phyloP scores from a whole-genome alignment of 2,113 vertebrate species.

The Antechinus flavipes region DNA sequence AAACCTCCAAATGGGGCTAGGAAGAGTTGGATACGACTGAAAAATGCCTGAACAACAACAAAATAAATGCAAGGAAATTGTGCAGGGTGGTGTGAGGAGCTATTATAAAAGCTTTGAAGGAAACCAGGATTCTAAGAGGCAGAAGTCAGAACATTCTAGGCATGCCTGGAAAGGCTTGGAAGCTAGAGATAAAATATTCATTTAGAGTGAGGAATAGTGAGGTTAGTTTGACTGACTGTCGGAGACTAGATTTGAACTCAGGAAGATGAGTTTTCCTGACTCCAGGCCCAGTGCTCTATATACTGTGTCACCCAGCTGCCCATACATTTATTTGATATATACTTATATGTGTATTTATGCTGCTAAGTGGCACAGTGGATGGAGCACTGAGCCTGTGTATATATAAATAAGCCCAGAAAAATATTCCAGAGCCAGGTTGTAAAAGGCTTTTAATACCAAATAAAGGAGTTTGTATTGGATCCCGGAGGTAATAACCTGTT shows the following conservation, averaged over 20 bases:
- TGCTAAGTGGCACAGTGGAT: too few species aligned
- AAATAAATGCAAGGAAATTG: neutral
- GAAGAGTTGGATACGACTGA: too few species aligned
- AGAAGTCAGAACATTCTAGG: neutral
- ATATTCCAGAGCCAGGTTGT: neutral
- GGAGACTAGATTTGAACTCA: too few species aligned
- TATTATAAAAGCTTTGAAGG: neutral
- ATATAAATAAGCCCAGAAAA: neutral
- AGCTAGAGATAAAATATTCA: neutral
- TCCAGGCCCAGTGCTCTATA: too few species aligned
- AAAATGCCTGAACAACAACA: neutral
- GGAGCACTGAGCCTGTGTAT: neutral
- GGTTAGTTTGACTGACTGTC: neutral
- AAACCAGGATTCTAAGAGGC: neutral
- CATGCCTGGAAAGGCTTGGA: neutral
- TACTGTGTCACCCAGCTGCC: too few species aligned
- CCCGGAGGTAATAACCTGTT: neutral
- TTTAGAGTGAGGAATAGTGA: neutral
- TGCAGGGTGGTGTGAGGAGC: neutral
- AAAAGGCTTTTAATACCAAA: neutral
- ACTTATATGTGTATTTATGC: too few species aligned
- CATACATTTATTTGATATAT: too few species aligned
- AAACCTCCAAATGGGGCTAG: too few species aligned
- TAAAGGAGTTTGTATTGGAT: constrained; percentile 12
- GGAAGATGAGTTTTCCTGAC: too few species aligned